Percentiles rank a stretch among this genome's conserved stretches.
Evolutionary conservation across 2,113 vertebrate genomes (phyloP).

Genomic region (Athene cunicularia): DNA sequence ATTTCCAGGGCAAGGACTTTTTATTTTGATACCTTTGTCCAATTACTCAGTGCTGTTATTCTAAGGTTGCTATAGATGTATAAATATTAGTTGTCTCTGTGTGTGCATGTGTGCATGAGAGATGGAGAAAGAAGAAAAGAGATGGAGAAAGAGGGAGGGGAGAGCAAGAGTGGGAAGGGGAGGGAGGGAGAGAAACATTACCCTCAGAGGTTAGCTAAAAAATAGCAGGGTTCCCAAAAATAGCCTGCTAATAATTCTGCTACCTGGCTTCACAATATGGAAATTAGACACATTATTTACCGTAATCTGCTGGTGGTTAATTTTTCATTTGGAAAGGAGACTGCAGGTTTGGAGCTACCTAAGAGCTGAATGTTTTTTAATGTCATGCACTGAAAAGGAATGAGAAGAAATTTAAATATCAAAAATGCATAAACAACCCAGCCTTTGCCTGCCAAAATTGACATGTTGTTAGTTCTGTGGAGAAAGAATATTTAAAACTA

Average conservation of each 20-base stretch:
- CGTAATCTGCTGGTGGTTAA: neutral
- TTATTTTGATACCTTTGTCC: neutral
- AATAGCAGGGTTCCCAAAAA: neutral
- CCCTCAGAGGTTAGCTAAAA: neutral
- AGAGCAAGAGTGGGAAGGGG: neutral
- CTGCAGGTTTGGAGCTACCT: neutral
- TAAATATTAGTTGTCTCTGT: neutral
- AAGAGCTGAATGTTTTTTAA: neutral
- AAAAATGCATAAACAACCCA: neutral
- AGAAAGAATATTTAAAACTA: neutral
- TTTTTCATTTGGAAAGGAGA: neutral
- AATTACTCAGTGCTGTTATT: neutral
- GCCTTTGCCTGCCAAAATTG: neutral
- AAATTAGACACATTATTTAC: neutral
- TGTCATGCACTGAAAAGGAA: neutral
- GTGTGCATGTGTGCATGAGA: neutral
- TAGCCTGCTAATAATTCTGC: neutral
- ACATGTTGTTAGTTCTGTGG: neutral
- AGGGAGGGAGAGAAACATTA: rapidly evolving
- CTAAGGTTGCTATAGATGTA: neutral
- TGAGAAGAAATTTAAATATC: neutral
- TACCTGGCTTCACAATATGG: neutral
- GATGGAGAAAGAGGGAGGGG: neutral
- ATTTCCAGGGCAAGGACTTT: neutral
- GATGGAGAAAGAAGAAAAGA: neutral